Percentiles rank a stretch among this genome's conserved stretches.
phyloP scores from a whole-genome alignment of 2,888 invertebrate genomes.

The Geotrupes spiniger region DNA sequence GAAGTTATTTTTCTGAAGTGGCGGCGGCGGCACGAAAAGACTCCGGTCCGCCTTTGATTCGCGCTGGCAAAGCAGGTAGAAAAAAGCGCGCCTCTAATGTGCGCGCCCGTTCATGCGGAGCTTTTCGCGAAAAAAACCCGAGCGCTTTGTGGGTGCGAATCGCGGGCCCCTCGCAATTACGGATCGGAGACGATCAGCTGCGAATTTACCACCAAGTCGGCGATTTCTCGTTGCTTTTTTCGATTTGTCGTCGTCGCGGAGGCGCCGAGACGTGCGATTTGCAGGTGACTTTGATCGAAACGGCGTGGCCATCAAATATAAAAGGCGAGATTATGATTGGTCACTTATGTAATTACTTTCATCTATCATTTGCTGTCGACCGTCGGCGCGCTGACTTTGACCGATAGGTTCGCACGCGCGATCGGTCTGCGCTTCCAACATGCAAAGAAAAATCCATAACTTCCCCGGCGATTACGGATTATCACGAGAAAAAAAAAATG shows the following conservation, averaged over 20 bases:
- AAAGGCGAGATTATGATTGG: constrained; percentile 50
- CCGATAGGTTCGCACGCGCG: constrained; percentile 37
- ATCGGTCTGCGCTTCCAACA: neutral
- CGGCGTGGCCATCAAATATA: constrained; percentile 6
- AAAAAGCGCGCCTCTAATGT: neutral
- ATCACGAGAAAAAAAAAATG: no score
- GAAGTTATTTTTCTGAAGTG: constrained; percentile 14
- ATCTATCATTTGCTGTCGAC: constrained; percentile 49
- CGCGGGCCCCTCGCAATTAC: no score
- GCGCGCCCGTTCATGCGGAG: neutral
- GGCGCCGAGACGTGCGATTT: constrained; percentile 17
- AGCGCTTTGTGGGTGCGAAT: no score
- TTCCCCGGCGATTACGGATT: neutral
- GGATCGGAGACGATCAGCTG: no score
- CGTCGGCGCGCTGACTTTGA: constrained; percentile 47
- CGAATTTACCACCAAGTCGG: no score
- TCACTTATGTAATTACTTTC: constrained; percentile 51
- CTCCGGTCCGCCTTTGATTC: neutral
- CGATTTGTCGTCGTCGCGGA: no score
- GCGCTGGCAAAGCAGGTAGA: no score
- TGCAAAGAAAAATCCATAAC: neutral
- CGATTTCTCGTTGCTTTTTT: no score
- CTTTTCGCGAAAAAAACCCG: neutral
- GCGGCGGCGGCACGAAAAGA: neutral
- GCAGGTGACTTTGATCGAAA: constrained; percentile 40